Conservation (phyloP, 2,888 invertebrate genomes). For the Melinopterus prodromus region DNA sequence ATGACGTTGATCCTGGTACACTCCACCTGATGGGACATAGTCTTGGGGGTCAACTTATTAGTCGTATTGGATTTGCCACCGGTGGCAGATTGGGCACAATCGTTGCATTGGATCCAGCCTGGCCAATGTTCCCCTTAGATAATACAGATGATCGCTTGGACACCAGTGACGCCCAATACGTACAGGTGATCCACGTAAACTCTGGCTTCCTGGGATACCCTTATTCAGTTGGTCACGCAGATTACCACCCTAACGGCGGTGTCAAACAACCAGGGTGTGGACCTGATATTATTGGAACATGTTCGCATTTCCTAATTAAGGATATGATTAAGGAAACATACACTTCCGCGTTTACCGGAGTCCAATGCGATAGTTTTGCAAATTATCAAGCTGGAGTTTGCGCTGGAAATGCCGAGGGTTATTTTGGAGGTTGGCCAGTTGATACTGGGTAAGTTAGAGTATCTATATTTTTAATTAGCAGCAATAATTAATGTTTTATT, state of each 20-base stretch:
- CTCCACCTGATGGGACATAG: conserved; percentile 37
- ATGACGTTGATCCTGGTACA: conserved; percentile 19
- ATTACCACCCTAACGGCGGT: conserved; percentile 35
- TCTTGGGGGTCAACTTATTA: conserved; percentile 35
- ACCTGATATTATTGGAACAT: conserved; percentile 63
- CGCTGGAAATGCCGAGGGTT: conserved; percentile 33
- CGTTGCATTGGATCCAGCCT: conserved; percentile 53
- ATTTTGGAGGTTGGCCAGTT: conserved; percentile 32
- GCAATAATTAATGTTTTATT: conserved; percentile 26
- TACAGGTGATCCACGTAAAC: conserved; percentile 87
- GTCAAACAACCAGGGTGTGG: conserved; percentile 37
- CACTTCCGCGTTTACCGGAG: conserved; percentile 64
- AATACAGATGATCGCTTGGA: conserved; percentile 77
- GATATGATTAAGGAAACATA: conserved; percentile 71
- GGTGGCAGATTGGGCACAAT: conserved; percentile 44
- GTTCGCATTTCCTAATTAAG: conserved; percentile 71
- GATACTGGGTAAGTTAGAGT: conserved; percentile 66
- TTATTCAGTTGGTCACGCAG: conserved; percentile 32
- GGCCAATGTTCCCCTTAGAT: conserved; percentile 60
- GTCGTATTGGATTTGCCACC: conserved; percentile 62
- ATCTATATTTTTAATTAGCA: conserved; percentile 45
- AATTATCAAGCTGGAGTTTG: conserved; percentile 61
- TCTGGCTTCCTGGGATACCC: conserved; percentile 50
- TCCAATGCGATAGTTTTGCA: conserved; percentile 65
- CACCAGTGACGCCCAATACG: conserved; percentile 78